These are phyloP conservation scores for Siphamia tubifer DNA, from an alignment of 2,113 vertebrate species.

Conservation along the genomic window DNA sequence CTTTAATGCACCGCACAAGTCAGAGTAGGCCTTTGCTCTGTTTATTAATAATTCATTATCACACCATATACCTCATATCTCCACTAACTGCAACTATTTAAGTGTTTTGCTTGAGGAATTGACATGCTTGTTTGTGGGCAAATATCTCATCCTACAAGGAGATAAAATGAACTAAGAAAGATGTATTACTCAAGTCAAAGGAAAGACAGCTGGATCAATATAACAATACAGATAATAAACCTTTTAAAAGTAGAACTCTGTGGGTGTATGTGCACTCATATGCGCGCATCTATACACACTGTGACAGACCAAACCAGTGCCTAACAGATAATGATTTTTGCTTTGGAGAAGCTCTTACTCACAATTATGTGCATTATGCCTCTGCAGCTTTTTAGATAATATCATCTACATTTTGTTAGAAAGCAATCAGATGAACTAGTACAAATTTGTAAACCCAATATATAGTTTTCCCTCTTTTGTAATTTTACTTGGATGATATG, in stretches of 20 bases:
- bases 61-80: conserved; percentile 1
- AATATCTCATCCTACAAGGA: conserved; percentile 73
- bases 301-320: neutral
- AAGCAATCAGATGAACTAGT: neutral
- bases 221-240: conserved; percentile 13
- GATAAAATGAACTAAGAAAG: conserved; percentile 12
- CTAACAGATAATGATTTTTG: neutral
- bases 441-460: too few relatives aligned
- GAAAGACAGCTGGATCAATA: conserved; percentile 21
- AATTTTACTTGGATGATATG: conserved; percentile 9
- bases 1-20: neutral
- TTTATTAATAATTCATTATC: conserved; percentile 23
- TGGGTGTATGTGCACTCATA: neutral
- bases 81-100: neutral
- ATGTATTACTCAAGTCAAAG: conserved; percentile 24
- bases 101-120: conserved; percentile 82
- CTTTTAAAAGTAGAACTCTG: neutral
- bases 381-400: conserved; percentile 1
- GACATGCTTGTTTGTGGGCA: conserved; percentile 89
- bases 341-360: neutral
- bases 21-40: neutral
- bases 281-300: neutral
- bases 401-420: conserved; percentile 6
- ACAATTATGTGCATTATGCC: neutral
- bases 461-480: neutral